Evolutionary conservation across 2,113 vertebrate genomes (phyloP), one percentile per base, ranked within the genome.

Genomic region (Misgurnus mizolepis): DNA sequence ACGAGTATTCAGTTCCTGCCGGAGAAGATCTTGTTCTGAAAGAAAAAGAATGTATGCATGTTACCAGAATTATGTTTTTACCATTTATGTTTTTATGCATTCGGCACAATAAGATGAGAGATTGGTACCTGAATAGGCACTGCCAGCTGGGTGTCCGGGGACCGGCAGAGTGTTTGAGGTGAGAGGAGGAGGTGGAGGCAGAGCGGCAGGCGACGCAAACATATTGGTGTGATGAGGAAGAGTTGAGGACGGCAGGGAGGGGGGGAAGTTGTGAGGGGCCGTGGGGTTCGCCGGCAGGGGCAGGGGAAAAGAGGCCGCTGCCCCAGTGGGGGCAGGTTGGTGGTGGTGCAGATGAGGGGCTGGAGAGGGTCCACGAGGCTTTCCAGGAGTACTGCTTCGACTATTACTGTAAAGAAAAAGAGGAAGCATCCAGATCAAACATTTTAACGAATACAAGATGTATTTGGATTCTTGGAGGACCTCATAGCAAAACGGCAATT

Each of bases 201-300:
- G 88, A 86, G 96, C 96, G 72, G 96, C 92, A 91, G 96, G 96
- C 92, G 96, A 95, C 93, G 96, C 97, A 90, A 99, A 98, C 96
- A 99, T 99, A 96, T 97, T 97, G 95, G 96, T 95, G 95, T 96
- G 96, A 89, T 97, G 96, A 58, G 96, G 90, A 92, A 96, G 97
- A 0, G 95, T 89, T 91, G 94, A 92, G 80, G 95, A 93, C 92
- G 95, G 96, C 90, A 95, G 94, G 93, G 94, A 78, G 87, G 95
- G 92, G 0, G 96, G 93, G 92, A 96, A 97, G 92, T 93, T 91
- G 89, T 96, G 95, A 89, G 96, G 92, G 18, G 93, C 88, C 82
- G 89, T 95, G 90, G 95, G 96, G 91, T 92, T 96, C 61, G 86
- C 81, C 9, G 94, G 91, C 80, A 97, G 87, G 5, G 96, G 92